Evolutionary conservation across 1,140 invertebrate species (phyloP), one percentile per base, ranked within the genome.

Genomic region (Tenebrio molitor): DNA sequence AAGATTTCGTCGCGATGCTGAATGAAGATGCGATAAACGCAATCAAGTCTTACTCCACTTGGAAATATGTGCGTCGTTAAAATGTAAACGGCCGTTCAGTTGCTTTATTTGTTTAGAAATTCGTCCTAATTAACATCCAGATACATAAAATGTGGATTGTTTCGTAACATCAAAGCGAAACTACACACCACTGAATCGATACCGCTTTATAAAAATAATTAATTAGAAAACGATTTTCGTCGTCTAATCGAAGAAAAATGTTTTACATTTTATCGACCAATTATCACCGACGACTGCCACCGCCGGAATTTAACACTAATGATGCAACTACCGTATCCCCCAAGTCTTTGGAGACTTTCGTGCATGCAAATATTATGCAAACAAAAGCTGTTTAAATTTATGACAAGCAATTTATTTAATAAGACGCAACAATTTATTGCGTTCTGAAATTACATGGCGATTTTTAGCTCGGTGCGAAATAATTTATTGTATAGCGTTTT

Each of bases 281-380:
- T 39, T 39, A 39, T 39, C 36, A 39, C 36, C 5, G 12, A 39
- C 4, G 10, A 12, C 2, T 12, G 12, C 5, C n/a, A 39, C 36
- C 36, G n/a, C 6, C 12, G 36, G 29, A 33, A 33, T 33, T 33
- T 33, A 33, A 10, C 29, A 10, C 4, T 39, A 39, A 39, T 12
- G 36, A 39, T n/a, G 36, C 12, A 39, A n/a, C 12, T 39, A 39
- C 12, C 36, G 5, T 8, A 39, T 2, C 7, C 3, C 8, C 25
- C 6, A 39, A 39, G 29, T 33, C 29, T 33, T 33, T 10, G 29
- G 10, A 39, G 12, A n/a, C 5, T n/a, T 39, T 39, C 36, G 12
- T 39, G 50, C 50, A 58, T 58, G 50, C 50, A 58, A 58, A 58
- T 58, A 25, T 14, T 58, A 25, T 33, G 50, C 50, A 58, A 58